Evolutionary conservation across 2,888 invertebrate genomes (phyloP).

Genomic region (Scaptomyza caliginosa): DNA sequence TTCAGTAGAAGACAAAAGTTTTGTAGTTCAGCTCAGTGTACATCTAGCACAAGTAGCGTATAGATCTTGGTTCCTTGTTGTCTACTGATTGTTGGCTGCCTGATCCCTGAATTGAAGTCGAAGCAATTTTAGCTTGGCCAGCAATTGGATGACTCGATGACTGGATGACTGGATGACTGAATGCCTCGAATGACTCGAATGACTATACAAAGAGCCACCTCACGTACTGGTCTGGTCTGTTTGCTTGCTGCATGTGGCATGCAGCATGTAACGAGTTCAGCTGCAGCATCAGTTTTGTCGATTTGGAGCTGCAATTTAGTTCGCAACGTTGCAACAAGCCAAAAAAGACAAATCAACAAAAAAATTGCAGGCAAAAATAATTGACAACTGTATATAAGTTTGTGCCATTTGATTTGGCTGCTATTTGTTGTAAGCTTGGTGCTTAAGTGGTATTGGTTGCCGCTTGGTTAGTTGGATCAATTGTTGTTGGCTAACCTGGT

Average conservation of each 20-base stretch:
- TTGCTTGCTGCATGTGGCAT: constrained; percentile 46
- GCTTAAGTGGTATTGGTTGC: constrained; percentile 26
- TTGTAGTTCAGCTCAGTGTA: not conserved
- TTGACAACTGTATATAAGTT: constrained; percentile 76
- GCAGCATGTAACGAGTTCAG: constrained; percentile 45
- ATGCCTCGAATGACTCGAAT: constrained; percentile 24
- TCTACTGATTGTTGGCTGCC: constrained; percentile 5
- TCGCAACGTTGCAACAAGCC: constrained; percentile 32
- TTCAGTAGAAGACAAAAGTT: too few relatives aligned
- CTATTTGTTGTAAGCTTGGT: constrained; percentile 18
- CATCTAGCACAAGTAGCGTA: constrained; percentile 16
- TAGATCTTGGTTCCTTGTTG: constrained; percentile 35
- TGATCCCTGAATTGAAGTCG: constrained; percentile 17
- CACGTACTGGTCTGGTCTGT: constrained; percentile 59
- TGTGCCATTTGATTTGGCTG: constrained; percentile 59
- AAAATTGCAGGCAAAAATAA: constrained; percentile 72
- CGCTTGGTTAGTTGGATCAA: constrained; percentile 12
- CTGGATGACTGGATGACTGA: constrained; percentile 57
- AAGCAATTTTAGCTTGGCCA: constrained; percentile 62
- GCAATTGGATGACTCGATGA: constrained; percentile 67
- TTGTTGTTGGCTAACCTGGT: constrained; percentile 5
- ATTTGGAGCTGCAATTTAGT: constrained; percentile 52
- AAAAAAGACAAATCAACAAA: constrained; percentile 16
- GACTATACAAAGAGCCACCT: constrained; percentile 39
- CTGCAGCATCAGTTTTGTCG: constrained; percentile 21